Evolutionary conservation across 2,888 invertebrate species (phyloP).

Genomic region (Xylota segnis): DNA sequence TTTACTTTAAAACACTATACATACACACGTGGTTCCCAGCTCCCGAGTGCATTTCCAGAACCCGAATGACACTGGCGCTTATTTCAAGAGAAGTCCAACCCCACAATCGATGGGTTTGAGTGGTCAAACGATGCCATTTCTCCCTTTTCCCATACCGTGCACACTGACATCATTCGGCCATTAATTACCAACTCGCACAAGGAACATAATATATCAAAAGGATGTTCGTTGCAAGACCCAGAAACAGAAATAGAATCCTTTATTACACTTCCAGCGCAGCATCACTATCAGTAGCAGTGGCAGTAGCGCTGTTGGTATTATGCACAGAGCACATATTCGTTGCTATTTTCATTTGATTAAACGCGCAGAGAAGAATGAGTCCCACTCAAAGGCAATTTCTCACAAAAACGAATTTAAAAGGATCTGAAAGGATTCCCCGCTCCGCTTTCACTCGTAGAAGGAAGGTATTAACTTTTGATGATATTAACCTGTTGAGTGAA

Average conservation of each 20-base stretch:
- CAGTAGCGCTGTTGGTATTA: background rate
- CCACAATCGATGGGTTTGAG: background rate
- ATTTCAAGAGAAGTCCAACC: background rate
- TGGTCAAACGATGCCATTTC: background rate
- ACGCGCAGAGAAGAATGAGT: background rate
- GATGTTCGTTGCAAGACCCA: constrained; percentile 6
- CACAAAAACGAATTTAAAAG: constrained; percentile 53
- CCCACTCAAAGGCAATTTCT: constrained; percentile 35
- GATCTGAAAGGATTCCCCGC: constrained; percentile 13
- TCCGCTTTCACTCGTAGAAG: background rate
- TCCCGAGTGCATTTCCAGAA: too few relatives aligned
- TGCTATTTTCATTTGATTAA: constrained; percentile 40
- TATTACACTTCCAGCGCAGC: constrained; percentile 14
- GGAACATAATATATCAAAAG: constrained; percentile 14
- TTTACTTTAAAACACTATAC: too few relatives aligned
- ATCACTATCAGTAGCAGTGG: background rate
- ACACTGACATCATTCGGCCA: background rate
- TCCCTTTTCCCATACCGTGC: background rate
- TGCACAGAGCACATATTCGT: background rate
- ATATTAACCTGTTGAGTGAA: constrained; percentile 56
- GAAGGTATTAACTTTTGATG: constrained; percentile 39
- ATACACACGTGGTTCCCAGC: too few relatives aligned
- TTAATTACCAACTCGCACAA: constrained; percentile 13
- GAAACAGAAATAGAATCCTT: constrained; percentile 17
- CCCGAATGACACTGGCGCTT: too few relatives aligned